A percentile compares a stretch with the other conserved stretches of the same genome.
These are phyloP conservation scores for Esperia sulphurella DNA, from an alignment of 2,888 invertebrate species.

Conservation along the genomic window DNA sequence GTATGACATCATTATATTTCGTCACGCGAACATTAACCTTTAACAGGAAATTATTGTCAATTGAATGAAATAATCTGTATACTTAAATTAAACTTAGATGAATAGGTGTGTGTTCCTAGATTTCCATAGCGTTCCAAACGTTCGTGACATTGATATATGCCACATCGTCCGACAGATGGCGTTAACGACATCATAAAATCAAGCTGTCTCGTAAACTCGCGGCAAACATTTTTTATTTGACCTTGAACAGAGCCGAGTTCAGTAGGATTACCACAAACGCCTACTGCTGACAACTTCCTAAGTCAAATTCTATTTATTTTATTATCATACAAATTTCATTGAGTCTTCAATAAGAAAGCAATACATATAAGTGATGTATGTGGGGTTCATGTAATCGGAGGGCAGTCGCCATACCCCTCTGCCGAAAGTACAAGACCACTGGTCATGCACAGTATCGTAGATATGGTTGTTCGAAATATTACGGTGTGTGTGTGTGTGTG, in stretches of 20 bases:
- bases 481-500: no score
- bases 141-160: slow-evolving; percentile 8
- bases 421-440: no score
- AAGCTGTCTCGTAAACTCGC: slow-evolving; percentile 9
- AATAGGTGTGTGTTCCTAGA: not conserved
- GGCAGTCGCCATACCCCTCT: no score
- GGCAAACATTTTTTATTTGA: slow-evolving; percentile 7
- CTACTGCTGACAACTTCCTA: not conserved
- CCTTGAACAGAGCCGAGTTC: not conserved
- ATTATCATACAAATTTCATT: no score
- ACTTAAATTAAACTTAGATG: not conserved
- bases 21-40: slow-evolving; percentile 38
- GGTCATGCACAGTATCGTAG: no score
- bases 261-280: not conserved
- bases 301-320: no score
- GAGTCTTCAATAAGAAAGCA: no score
- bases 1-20: slow-evolving; percentile 35
- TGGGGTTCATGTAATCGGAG: no score
- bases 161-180: slow-evolving; percentile 17
- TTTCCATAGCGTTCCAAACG: not conserved
- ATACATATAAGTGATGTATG: no score
- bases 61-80: not conserved
- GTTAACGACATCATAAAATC: slow-evolving; percentile 17
- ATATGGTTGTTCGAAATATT: no score
- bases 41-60: slow-evolving; percentile 20